phyloP scores from a whole-genome alignment of 2,888 invertebrate species.

The Cheilosia impressa region DNA sequence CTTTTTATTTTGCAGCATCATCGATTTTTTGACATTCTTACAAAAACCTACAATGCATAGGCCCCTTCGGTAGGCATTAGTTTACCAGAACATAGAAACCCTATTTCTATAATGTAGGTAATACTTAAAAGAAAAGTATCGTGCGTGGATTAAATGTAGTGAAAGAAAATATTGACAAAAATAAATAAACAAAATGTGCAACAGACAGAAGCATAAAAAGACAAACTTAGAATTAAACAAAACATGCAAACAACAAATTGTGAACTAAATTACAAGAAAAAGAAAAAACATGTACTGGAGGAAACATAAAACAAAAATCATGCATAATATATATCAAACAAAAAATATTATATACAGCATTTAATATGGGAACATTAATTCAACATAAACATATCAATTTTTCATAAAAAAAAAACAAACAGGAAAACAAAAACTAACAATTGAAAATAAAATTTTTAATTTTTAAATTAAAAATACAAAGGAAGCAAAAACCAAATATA shows the following conservation, averaged over 20 bases:
- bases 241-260: constrained; percentile 35
- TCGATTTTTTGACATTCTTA: neutral
- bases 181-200: constrained; percentile 42
- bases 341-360: constrained; percentile 60
- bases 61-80: constrained; percentile 23
- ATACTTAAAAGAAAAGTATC: constrained; percentile 38
- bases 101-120: constrained; percentile 26
- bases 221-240: constrained; percentile 61
- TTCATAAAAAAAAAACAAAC: constrained; percentile 71
- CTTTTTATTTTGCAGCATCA: neutral
- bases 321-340: constrained; percentile 33
- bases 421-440: constrained; percentile 60
- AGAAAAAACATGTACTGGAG: constrained; percentile 37
- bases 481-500: constrained; percentile 74
- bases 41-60: constrained; percentile 58
- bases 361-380: constrained; percentile 71
- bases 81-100: constrained; percentile 32
- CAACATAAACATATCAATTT: constrained; percentile 75
- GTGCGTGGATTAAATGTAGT: constrained; percentile 41
- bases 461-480: constrained; percentile 48
- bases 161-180: constrained; percentile 43
- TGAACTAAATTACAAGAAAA: constrained; percentile 41
- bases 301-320: constrained; percentile 36
- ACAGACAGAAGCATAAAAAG: constrained; percentile 73
- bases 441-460: constrained; percentile 51